A percentile compares a stretch with the other conserved stretches of the same genome.
phyloP scores from a whole-genome alignment of 2,113 vertebrate genomes.

The Gila orcuttii region DNA sequence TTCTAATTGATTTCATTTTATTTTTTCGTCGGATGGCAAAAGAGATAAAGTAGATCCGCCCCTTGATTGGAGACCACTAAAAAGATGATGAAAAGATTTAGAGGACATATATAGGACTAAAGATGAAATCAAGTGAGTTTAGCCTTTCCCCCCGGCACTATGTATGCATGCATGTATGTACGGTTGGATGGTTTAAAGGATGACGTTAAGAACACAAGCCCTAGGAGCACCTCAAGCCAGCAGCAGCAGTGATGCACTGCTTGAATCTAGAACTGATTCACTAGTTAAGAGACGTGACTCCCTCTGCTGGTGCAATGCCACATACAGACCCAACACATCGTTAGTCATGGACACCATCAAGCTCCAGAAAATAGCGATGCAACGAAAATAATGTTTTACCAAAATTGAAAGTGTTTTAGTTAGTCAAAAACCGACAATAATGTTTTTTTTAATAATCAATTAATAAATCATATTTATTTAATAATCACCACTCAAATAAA shows the following conservation, averaged over 20 bases:
- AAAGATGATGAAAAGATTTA: background rate
- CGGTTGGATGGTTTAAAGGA: background rate
- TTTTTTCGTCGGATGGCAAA: too few species aligned
- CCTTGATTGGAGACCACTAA: background rate
- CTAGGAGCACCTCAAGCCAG: too few species aligned
- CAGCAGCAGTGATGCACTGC: background rate
- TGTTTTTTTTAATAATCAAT: too few species aligned
- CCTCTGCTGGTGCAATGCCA: conserved; percentile 2
- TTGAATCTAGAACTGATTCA: background rate
- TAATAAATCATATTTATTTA: too few species aligned
- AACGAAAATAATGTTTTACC: too few species aligned
- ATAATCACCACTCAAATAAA: too few species aligned
- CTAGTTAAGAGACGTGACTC: background rate
- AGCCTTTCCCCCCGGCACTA: background rate
- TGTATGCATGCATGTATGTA: background rate
- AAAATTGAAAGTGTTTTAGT: too few species aligned
- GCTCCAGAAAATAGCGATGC: too few species aligned
- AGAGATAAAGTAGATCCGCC: too few species aligned
- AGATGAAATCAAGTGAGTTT: background rate
- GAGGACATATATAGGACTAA: background rate
- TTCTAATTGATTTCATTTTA: too few species aligned
- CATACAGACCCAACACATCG: background rate
- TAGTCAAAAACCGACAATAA: too few species aligned
- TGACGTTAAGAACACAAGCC: background rate
- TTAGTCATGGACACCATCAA: background rate